These are phyloP conservation scores for Sprattus sprattus DNA, from an alignment of 2,113 vertebrate species.

Conservation along the genomic window DNA sequence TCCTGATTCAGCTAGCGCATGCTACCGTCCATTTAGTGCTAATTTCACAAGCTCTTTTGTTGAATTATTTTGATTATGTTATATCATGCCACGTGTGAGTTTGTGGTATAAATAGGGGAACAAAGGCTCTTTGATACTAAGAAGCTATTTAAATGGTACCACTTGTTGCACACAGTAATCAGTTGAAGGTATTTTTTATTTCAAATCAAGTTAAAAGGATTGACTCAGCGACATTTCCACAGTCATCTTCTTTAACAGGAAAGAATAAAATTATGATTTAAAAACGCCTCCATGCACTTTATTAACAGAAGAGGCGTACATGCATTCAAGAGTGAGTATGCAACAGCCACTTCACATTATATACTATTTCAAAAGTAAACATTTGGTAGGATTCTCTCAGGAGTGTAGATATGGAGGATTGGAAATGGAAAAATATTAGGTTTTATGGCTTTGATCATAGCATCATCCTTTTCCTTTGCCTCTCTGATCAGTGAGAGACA, in stretches of 20 bases:
- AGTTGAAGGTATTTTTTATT: background rate
- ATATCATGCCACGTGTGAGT: background rate
- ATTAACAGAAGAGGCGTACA: background rate
- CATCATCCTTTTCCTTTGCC: background rate
- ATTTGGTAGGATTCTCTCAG: background rate
- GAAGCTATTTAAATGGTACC: background rate
- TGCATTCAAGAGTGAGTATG: conserved; percentile 43
- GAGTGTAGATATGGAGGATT: background rate
- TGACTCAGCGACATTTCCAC: background rate
- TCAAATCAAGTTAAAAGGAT: background rate
- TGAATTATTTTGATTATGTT: too few species aligned
- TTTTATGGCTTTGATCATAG: background rate
- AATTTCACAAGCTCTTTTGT: too few species aligned
- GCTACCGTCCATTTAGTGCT: too few species aligned
- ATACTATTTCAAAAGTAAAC: conserved; percentile 41
- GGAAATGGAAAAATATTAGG: background rate
- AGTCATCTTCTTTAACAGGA: background rate
- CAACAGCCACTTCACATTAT: conserved; percentile 40
- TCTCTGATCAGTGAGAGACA: background rate
- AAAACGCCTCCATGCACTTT: background rate
- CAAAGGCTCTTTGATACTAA: background rate
- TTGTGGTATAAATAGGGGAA: background rate
- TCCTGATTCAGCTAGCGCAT: background rate
- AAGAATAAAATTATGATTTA: background rate
- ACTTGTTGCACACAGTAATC: background rate